Conservation (phyloP, 1,140 invertebrate species). For the Cotesia chilonis region DNA sequence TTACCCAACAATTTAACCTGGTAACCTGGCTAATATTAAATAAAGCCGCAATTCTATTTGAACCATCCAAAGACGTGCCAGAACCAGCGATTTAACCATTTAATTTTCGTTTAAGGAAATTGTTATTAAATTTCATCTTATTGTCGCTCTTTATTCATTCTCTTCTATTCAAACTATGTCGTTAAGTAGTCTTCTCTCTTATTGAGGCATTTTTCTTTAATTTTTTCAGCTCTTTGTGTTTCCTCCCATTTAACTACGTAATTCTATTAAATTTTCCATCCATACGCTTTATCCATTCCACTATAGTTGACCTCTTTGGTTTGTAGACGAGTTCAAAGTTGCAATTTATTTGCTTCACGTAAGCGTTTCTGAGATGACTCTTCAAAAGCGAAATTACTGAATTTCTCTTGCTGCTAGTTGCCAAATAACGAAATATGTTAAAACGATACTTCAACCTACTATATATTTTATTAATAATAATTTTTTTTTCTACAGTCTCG, state of each 20-base stretch:
- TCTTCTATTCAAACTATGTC: conserved; percentile 24
- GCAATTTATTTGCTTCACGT: conserved; percentile 17
- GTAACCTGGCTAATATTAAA: conserved; percentile 44
- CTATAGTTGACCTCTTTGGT: background rate
- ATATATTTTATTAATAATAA: no score
- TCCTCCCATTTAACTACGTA: conserved; percentile 2
- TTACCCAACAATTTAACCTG: conserved; percentile 41
- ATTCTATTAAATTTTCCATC: conserved; percentile 30
- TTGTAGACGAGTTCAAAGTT: conserved; percentile 6
- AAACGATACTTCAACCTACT: no score
- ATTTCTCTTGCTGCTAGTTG: conserved; percentile 9
- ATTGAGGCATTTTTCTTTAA: conserved; percentile 8
- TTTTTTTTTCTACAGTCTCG: no score
- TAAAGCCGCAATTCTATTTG: conserved; percentile 36
- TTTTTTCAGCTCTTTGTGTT: background rate
- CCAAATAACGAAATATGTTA: no score
- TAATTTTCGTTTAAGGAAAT: conserved; percentile 41
- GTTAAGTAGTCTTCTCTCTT: conserved; percentile 16
- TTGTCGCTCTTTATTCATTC: conserved; percentile 29
- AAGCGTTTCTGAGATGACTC: conserved; percentile 15
- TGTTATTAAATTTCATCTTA: conserved; percentile 39
- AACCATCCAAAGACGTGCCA: background rate
- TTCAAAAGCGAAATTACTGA: background rate
- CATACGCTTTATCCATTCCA: conserved; percentile 3
- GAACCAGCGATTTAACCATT: conserved; percentile 7